These are phyloP conservation scores for Pangasius krempfi DNA, from an alignment of 2,797 vertebrate genomes.

Conservation along the genomic window DNA sequence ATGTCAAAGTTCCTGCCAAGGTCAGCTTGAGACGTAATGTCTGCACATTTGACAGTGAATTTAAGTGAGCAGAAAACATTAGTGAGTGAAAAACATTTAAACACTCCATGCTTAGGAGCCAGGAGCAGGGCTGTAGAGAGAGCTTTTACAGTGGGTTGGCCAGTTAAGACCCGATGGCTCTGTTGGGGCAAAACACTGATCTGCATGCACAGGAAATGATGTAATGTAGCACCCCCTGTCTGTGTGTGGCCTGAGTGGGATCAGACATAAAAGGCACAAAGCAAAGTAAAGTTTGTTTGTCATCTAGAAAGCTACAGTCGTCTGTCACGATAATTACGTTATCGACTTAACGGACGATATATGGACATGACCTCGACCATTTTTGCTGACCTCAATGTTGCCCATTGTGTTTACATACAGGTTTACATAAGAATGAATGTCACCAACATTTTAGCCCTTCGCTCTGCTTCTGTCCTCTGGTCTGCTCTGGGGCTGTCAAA, in stretches of 20 bases:
- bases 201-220: not conserved
- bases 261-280: not conserved
- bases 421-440: too few relatives aligned
- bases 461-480: too few relatives aligned
- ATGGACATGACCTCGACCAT: too few relatives aligned
- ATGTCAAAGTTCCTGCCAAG: constrained; percentile 92
- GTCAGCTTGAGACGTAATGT: constrained; percentile 66
- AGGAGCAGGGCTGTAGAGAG: not conserved
- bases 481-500: too few relatives aligned
- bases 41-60: not conserved
- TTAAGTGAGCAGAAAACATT: not conserved
- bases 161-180: not conserved
- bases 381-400: too few relatives aligned
- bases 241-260: too few relatives aligned
- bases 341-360: too few relatives aligned
- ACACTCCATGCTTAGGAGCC: not conserved
- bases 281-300: not conserved
- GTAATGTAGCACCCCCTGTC: not conserved
- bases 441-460: too few relatives aligned
- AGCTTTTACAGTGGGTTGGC: not conserved
- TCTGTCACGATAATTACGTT: too few relatives aligned
- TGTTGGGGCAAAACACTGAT: not conserved
- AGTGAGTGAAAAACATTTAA: not conserved
- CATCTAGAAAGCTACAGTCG: too few relatives aligned
- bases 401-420: too few relatives aligned